Conservation (phyloP, 2,888 invertebrate genomes). For the Caenorhabditis sp. region DNA sequence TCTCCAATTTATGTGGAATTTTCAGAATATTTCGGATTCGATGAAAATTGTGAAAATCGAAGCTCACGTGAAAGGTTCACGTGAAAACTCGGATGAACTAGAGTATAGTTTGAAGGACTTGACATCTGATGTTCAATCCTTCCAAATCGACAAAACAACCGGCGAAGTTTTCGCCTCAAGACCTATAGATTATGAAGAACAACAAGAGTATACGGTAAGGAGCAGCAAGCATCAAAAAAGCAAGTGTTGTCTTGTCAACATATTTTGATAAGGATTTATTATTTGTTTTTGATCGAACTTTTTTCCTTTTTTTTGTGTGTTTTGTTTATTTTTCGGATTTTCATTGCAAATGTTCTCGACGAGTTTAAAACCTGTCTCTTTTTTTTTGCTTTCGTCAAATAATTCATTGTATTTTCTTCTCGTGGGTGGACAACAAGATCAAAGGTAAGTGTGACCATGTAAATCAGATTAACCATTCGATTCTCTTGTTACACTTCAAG, state of each 20-base stretch:
- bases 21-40: slow-evolving; percentile 24
- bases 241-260: not conserved
- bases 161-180: slow-evolving; percentile 53
- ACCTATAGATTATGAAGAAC: slow-evolving; percentile 51
- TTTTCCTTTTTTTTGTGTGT: slow-evolving; percentile 12
- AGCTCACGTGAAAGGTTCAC: slow-evolving; percentile 22
- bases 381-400: not conserved
- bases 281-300: slow-evolving; percentile 2
- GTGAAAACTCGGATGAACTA: slow-evolving; percentile 7
- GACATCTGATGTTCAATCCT: slow-evolving; percentile 25
- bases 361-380: slow-evolving; percentile 7
- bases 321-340: slow-evolving; percentile 13
- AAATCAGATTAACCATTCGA: not conserved
- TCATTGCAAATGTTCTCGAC: no score
- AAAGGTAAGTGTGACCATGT: not conserved
- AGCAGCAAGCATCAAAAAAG: not conserved
- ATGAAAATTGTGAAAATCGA: slow-evolving; percentile 24
- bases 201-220: slow-evolving; percentile 49
- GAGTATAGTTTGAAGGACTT: slow-evolving; percentile 30
- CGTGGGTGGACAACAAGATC: slow-evolving; percentile 1
- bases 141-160: slow-evolving; percentile 53
- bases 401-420: not conserved
- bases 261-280: no score
- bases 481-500: not conserved
- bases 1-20: no score